Conservation (phyloP, 2,888 invertebrate species). For the Pedicia rivosa region DNA sequence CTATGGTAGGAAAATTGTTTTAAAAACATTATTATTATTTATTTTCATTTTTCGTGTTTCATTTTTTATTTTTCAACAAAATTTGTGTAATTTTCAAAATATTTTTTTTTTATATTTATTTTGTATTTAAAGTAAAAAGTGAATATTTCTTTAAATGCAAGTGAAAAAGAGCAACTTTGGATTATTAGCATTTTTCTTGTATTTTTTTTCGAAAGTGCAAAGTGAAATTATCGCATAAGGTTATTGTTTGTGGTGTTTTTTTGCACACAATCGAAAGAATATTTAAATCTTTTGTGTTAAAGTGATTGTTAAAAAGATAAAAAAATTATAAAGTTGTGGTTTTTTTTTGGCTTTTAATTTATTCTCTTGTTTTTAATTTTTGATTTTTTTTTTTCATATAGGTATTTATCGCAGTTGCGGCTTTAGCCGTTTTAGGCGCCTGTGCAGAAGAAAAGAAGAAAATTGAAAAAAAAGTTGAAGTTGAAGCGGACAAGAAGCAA, state of each 20-base stretch:
- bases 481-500: slow-evolving; percentile 48
- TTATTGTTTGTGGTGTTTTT: not conserved
- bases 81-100: too few relatives aligned
- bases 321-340: not conserved
- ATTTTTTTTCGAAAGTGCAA: too few relatives aligned
- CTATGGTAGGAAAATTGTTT: slow-evolving; percentile 4
- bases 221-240: too few relatives aligned
- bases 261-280: not conserved
- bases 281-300: not conserved
- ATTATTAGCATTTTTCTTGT: too few relatives aligned
- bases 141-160: not conserved
- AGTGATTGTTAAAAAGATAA: not conserved
- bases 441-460: slow-evolving; percentile 38
- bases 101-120: not conserved
- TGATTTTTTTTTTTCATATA: not conserved
- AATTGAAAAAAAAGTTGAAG: slow-evolving; percentile 32
- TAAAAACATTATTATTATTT: not conserved
- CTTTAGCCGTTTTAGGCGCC: slow-evolving; percentile 5
- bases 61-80: too few relatives aligned
- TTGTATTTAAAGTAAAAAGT: not conserved
- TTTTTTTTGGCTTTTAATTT: not conserved
- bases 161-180: not conserved
- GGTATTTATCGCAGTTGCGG: slow-evolving; percentile 7
- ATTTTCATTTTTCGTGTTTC: not conserved
- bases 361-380: not conserved